Evolutionary conservation across 2,888 invertebrate species (phyloP).

Genomic region (Resseliella maxima): DNA sequence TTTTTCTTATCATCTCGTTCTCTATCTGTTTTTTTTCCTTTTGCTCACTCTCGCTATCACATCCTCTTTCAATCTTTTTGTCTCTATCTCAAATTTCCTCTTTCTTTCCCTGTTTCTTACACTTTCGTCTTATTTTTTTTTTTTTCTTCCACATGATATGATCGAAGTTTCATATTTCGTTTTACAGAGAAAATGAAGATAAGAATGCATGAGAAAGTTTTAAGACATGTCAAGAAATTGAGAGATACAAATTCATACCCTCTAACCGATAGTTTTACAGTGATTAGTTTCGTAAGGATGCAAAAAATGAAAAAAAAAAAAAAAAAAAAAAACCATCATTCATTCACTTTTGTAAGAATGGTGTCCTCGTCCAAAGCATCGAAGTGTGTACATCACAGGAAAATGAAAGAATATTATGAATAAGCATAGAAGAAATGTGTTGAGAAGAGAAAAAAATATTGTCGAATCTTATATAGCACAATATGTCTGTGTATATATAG

Average conservation of each 20-base stretch:
- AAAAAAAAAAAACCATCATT: too few species aligned
- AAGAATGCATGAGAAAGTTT: not conserved
- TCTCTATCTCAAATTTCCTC: not conserved
- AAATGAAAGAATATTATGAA: too few species aligned
- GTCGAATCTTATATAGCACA: too few species aligned
- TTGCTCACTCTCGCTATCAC: too few species aligned
- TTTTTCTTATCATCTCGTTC: not conserved
- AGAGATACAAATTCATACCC: not conserved
- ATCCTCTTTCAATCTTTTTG: too few species aligned
- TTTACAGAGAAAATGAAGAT: not conserved
- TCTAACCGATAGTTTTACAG: not conserved
- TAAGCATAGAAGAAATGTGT: too few species aligned
- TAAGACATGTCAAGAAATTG: not conserved
- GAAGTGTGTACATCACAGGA: too few species aligned
- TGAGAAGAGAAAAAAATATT: too few species aligned
- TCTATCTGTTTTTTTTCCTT: not conserved
- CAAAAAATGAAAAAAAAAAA: too few species aligned
- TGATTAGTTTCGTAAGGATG: not conserved
- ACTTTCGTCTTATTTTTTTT: not conserved
- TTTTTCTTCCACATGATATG: not conserved
- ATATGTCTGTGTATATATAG: too few species aligned
- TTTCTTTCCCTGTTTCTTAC: not conserved
- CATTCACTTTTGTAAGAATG: too few species aligned
- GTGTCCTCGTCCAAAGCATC: too few species aligned
- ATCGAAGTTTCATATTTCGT: slow-evolving; percentile 3